Conservation (phyloP, 2,113 vertebrate genomes). For the Rhombomys opimus region DNA sequence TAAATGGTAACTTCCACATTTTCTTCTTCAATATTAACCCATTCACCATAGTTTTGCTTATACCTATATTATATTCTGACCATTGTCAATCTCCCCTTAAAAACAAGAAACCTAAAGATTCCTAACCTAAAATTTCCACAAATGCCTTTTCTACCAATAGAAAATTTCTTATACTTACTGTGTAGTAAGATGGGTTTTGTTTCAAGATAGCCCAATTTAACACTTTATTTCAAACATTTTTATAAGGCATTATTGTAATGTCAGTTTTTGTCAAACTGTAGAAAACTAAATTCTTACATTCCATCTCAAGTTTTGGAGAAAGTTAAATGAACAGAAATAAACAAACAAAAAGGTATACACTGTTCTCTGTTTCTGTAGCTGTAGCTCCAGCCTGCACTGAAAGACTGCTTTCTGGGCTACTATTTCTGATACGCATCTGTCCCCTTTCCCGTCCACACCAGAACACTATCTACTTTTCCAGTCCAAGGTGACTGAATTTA, state of each 20-base stretch:
- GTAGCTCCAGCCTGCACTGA: background rate
- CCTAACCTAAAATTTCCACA: slow-evolving; percentile 8
- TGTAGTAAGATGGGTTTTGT: background rate
- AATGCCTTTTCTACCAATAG: slow-evolving; percentile 30
- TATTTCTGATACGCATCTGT: slow-evolving; percentile 69
- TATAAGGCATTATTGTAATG: slow-evolving; percentile 25
- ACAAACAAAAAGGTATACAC: background rate
- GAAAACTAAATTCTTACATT: slow-evolving; percentile 46
- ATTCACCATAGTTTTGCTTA: background rate
- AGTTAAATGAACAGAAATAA: slow-evolving; percentile 12
- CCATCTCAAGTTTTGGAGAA: slow-evolving; percentile 57
- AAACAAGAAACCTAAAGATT: slow-evolving; percentile 58
- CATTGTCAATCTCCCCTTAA: slow-evolving; percentile 43
- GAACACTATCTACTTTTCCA: slow-evolving; percentile 62
- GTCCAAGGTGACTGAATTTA: slow-evolving; percentile 59
- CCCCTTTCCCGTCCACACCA: slow-evolving; percentile 67
- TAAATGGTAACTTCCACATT: background rate
- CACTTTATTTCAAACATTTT: slow-evolving; percentile 28
- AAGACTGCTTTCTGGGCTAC: slow-evolving; percentile 67
- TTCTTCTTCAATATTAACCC: background rate
- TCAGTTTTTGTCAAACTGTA: slow-evolving; percentile 37
- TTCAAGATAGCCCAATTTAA: background rate
- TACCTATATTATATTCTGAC: slow-evolving; percentile 24
- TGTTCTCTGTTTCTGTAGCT: slow-evolving; percentile 40
- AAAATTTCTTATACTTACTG: background rate